Evolutionary conservation across 2,797 vertebrate genomes (phyloP).

Genomic region (Brachyrhaphis roseni): DNA sequence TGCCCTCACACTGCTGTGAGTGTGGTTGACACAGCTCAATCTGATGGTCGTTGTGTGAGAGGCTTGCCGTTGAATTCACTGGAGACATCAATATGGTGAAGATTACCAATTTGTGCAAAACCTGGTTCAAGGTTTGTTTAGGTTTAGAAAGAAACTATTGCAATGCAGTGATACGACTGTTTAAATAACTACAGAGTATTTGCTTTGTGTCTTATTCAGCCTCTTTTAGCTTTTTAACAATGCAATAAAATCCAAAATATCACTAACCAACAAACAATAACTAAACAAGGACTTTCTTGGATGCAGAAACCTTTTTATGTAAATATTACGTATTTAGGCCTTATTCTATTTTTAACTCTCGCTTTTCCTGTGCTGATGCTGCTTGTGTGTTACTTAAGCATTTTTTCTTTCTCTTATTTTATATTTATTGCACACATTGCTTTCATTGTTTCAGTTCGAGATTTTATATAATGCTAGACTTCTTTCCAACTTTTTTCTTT

Average conservation of each 20-base stretch:
- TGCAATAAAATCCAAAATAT: neutral
- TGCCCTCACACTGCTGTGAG: neutral
- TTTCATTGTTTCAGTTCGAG: neutral
- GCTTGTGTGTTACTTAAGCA: neutral
- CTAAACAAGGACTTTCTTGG: neutral
- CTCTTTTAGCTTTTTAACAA: neutral
- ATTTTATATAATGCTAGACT: constrained; percentile 1
- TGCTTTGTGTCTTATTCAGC: neutral
- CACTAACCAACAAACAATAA: neutral
- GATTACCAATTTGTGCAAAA: neutral
- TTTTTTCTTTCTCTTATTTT: neutral
- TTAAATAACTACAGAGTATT: neutral
- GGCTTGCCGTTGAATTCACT: neutral
- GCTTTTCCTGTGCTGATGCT: neutral
- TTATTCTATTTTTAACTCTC: neutral
- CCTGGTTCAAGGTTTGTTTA: neutral
- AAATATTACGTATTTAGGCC: neutral
- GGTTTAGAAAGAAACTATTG: neutral
- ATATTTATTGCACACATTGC: neutral
- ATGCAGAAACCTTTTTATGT: neutral
- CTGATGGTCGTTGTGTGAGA: neutral
- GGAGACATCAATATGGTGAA: neutral
- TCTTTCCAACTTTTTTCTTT: constrained; percentile 12
- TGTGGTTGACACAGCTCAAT: neutral
- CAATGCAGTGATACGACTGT: neutral